Evolutionary conservation across 2,888 invertebrate species (phyloP), one percentile per base, ranked within the genome.

Genomic region (Eugnorisma glareosa): DNA sequence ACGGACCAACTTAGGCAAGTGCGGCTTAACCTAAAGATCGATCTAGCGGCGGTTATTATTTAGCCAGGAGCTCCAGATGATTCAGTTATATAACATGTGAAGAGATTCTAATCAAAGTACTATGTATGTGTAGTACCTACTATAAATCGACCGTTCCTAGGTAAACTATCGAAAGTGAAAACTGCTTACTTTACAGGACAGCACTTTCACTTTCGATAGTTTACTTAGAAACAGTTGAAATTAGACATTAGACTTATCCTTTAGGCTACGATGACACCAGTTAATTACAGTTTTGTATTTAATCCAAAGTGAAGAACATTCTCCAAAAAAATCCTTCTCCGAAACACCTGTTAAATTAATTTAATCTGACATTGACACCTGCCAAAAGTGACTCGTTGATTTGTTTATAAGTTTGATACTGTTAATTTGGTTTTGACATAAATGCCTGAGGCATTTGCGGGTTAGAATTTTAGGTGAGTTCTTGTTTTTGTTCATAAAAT

Each of bases 351-450:
- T 35, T 28, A 37, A 68, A 45, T 69, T 63, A 40, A 77, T 75
- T 70, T 63, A 61, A 69, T 71, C 76, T 67, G 67, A 63, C 61
- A 78, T 73, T 79, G 74, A 79, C 77, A 66, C 77, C 70, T 74
- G 73, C 51, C 69, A 73, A 73, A 69, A 79, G 24, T 18, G 10
- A 40, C 59, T 67, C n/a, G 37, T 61, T 37, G 72, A 75, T 64
- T 79, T 45, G 61, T 73, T 67, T 7, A 18, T 45, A 67, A 81
- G n/a, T 72, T 73, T 21, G n/a, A 63, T 72, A 61, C 35, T 67
- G 40, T 61, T 61, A 24, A 57, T 63, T 75, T 69, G 71, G 66
- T 80, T 80, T 63, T 57, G 81, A 69, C 68, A 66, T 54, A 66
- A 68, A 79, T 66, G 40, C 69, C 57, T n/a, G 35, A 37, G 75